Evolutionary conservation across 2,888 invertebrate genomes (phyloP), one percentile per base, ranked within the genome.

Genomic region (Drosophila siamana): DNA sequence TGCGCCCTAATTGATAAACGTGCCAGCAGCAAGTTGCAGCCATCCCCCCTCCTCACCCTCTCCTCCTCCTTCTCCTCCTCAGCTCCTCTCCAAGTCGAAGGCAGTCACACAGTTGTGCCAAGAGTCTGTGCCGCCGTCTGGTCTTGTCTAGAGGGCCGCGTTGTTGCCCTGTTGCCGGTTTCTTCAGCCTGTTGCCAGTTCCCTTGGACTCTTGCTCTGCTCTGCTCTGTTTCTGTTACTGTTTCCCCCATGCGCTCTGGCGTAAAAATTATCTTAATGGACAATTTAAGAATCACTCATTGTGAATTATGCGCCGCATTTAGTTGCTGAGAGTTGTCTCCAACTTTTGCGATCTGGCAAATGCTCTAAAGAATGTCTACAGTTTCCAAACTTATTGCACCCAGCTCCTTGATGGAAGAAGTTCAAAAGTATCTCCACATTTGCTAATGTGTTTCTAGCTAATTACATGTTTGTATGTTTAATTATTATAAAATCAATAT

Each of bases 281-380:
- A 88, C 89, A 82, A 90, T 89, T 89, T 86, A 85, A 89, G 87
- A 89, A 86, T 89, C 86, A 89, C 80, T 90, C 89, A 89, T 87
- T 90, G 87, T 89, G 87, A 89, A 90, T 90, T 89, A 88, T 90
- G 89, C 89, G 88, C 77, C 76, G 80, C 85, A 88, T 85, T 88
- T 88, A 88, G 75, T 80, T 71, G 82, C 67, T 80, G 83, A 78
- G 82, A 75, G 82, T 82, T 78, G 66, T 63, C 66, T 63, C 66
- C 59, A 65, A 71, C 64, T 54, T 70, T 66, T 75, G 69, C 63
- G 75, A 75, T 83, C 62, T 81, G 69, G 47, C 76, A 76, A 65
- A 66, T 75, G 71, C 67, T 46, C 71, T 64, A 33, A 52, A 54
- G 64, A 76, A 67, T 63, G 79, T 74, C 50, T 70, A 78, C 82